These are phyloP conservation scores for Cichladusa arquata DNA, from an alignment of 2,113 vertebrate genomes.

Conservation along the genomic window DNA sequence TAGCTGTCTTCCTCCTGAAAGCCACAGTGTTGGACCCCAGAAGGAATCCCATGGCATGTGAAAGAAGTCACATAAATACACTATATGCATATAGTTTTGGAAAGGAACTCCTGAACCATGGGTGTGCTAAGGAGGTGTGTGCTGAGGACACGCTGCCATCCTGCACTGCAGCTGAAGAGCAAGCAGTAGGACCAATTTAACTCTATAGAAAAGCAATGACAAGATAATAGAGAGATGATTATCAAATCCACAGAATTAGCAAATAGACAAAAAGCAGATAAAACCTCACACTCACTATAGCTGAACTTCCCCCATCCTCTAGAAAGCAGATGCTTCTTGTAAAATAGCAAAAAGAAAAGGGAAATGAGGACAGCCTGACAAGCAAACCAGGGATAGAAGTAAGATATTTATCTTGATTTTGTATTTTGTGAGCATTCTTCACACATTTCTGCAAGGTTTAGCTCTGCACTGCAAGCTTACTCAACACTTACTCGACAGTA, in stretches of 20 bases:
- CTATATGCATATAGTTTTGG: fast-evolving
- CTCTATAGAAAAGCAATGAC: not conserved
- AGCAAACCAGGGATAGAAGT: not conserved
- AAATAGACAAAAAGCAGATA: not conserved
- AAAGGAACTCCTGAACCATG: not conserved
- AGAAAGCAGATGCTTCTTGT: not conserved
- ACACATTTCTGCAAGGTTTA: not conserved
- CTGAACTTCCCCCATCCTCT: not conserved
- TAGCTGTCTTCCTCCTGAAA: not conserved
- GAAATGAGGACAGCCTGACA: not conserved
- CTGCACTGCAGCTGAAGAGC: not conserved
- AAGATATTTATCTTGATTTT: not conserved
- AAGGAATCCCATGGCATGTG: not conserved
- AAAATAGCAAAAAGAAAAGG: not conserved
- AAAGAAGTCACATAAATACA: not conserved
- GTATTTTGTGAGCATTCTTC: not conserved
- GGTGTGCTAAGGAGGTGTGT: not conserved
- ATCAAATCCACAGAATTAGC: not conserved
- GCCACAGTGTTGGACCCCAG: not conserved
- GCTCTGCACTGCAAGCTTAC: not conserved
- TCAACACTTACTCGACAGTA: not conserved
- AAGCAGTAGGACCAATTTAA: not conserved
- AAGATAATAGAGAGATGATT: not conserved
- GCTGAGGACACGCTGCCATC: not conserved
- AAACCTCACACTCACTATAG: not conserved